Evolutionary conservation across 2,888 invertebrate species (phyloP), one percentile per base, ranked within the genome.

Genomic region (Cacoxenus indagator): DNA sequence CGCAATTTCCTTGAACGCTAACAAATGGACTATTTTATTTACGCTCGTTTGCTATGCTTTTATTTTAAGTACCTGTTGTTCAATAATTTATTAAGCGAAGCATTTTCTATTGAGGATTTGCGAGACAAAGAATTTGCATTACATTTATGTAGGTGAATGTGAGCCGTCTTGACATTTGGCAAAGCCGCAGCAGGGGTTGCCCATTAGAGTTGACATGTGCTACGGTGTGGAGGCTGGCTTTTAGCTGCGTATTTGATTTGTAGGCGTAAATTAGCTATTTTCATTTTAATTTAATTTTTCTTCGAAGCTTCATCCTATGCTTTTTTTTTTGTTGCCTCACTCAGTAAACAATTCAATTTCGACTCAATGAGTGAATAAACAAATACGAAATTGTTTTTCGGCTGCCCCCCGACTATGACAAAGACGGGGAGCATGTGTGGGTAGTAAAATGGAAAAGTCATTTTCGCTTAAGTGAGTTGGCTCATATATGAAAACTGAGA

Each of bases 301-400:
- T 57, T 57, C 17, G 57, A n/a, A 22, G 26, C 55, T 55, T 22
- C 19, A 8, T 51, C 6, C 22, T 51, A 4, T 48, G 8, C 17
- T 48, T 19, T 3, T 48, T 19, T 19, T 3, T 4, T 51, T 51
- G 9, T 48, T 48, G 8, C 11, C 22, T 19, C 51, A 17, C 4
- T 9, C 2, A 19, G 5, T 22, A 51, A 19, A 17, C 29, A 59
- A 59, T 59, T 59, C 59, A 59, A 59, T 59, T 26, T 31, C 8
- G 37, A 59, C 14, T 29, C 59, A 51, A 51, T 19, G 51, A 51
- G 51, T 51, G 51, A 80, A 83, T 82, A 80, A 78, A 82, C 78
- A 82, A 81, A 78, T 75, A 72, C 71, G 73, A 81, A 81, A 83
- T 81, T 81, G 80, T 75, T 83, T 81, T 76, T 22, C 73, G 67